Percentiles rank a stretch among this genome's conserved stretches.
phyloP scores from a whole-genome alignment of 2,113 vertebrate genomes.

The Progne subis region DNA sequence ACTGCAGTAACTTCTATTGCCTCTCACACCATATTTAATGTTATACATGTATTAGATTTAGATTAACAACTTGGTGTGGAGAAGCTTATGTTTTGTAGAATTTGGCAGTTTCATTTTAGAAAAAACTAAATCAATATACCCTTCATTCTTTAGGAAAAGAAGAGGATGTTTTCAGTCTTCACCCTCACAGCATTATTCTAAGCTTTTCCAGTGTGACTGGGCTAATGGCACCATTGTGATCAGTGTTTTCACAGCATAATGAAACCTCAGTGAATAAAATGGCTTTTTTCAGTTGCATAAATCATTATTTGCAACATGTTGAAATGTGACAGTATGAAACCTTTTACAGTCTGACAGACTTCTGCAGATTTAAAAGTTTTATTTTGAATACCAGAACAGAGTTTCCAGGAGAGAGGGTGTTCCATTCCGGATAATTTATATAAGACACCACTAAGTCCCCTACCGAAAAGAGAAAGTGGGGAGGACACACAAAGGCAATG shows the following conservation, averaged over 20 bases:
- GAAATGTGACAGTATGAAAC: neutral
- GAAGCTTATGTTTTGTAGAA: conserved; percentile 57
- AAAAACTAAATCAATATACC: conserved; percentile 55
- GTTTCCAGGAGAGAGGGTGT: neutral
- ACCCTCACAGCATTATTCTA: neutral
- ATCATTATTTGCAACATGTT: conserved; percentile 1
- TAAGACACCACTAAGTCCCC: neutral
- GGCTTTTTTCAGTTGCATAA: neutral
- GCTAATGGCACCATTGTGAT: neutral
- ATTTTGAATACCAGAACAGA: neutral
- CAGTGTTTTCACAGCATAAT: neutral
- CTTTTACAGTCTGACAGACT: neutral
- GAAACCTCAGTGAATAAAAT: neutral
- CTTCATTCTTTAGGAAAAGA: conserved; percentile 36
- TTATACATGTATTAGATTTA: conserved; percentile 67
- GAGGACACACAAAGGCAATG: neutral
- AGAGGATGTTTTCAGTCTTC: neutral
- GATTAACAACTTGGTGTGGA: conserved; percentile 73
- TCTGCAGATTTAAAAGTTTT: neutral
- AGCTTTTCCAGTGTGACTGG: neutral
- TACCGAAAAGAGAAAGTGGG: neutral
- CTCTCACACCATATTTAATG: conserved; percentile 75
- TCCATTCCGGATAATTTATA: neutral
- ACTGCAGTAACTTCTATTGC: conserved; percentile 56
- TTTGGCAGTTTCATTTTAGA: conserved; percentile 47